phyloP scores from a whole-genome alignment of 2,113 vertebrate genomes.

The Mugil cephalus region DNA sequence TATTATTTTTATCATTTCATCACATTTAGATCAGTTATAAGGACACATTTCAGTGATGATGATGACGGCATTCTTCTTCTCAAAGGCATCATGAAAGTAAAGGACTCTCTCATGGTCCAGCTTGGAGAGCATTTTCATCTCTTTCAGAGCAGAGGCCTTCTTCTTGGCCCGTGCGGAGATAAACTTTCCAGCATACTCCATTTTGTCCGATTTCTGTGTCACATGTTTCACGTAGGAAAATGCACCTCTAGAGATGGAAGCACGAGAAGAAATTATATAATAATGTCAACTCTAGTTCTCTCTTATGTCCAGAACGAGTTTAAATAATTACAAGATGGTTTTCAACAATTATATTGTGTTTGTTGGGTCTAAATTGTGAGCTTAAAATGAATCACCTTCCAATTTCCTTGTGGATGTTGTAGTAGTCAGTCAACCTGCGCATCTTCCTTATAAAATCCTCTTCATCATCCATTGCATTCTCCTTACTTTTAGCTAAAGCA shows the following conservation, averaged over 20 bases:
- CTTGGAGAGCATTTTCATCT: slow-evolving; percentile 90
- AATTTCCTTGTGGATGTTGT: slow-evolving; percentile 94
- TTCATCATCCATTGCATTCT: slow-evolving; percentile 85
- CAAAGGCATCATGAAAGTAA: slow-evolving; percentile 96
- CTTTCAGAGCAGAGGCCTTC: slow-evolving; percentile 88
- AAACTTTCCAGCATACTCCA: slow-evolving; percentile 94
- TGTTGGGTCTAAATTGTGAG: background rate
- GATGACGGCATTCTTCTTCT: slow-evolving; percentile 92
- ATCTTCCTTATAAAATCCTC: slow-evolving; percentile 88
- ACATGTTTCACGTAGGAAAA: slow-evolving; percentile 97
- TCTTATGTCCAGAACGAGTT: too few relatives aligned
- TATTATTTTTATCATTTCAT: too few relatives aligned
- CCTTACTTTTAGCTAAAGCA: slow-evolving; percentile 72
- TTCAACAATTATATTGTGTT: too few relatives aligned
- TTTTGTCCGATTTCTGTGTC: slow-evolving; percentile 88
- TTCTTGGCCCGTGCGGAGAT: slow-evolving; percentile 93
- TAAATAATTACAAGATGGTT: too few relatives aligned
- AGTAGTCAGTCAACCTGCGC: slow-evolving; percentile 91
- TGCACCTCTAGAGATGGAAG: slow-evolving; percentile 86
- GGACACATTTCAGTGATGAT: slow-evolving; percentile 97
- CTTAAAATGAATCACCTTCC: slow-evolving; percentile 85
- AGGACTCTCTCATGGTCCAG: slow-evolving; percentile 92
- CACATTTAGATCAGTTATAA: slow-evolving; percentile 22
- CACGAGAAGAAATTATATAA: background rate
- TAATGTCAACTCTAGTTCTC: background rate